Conservation (phyloP, 2,797 vertebrate species). For the Lutra lutra region DNA sequence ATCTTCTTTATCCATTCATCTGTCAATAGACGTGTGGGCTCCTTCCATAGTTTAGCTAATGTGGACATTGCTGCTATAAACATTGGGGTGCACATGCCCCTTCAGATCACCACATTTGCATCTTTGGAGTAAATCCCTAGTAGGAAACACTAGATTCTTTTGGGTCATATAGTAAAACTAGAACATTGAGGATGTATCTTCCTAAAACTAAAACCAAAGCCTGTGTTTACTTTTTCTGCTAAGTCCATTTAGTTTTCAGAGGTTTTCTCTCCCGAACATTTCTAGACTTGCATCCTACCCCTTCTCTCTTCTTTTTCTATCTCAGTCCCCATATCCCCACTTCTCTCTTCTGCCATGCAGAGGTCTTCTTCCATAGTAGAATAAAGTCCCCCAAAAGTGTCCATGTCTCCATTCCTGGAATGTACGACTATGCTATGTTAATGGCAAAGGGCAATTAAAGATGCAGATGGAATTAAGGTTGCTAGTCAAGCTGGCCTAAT, state of each 20-base stretch:
- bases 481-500: background rate
- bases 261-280: background rate
- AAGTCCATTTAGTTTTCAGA: background rate
- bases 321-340: background rate
- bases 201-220: background rate
- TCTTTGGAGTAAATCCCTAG: too few species aligned
- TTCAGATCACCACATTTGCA: too few species aligned
- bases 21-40: too few species aligned
- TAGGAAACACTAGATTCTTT: background rate
- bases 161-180: background rate
- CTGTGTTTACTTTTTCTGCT: background rate
- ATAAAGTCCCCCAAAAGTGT: background rate
- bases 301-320: background rate
- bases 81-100: too few species aligned
- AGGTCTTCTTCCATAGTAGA: background rate
- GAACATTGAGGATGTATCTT: background rate
- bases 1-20: too few species aligned
- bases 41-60: too few species aligned
- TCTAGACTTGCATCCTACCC: background rate
- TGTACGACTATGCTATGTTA: background rate
- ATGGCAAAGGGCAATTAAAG: background rate
- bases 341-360: background rate
- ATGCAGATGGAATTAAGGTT: conserved; percentile 3
- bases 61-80: too few species aligned
- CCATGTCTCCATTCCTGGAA: background rate